Evolutionary conservation across 2,113 vertebrate genomes (phyloP).

Genomic region (Paraplagusia blochii): DNA sequence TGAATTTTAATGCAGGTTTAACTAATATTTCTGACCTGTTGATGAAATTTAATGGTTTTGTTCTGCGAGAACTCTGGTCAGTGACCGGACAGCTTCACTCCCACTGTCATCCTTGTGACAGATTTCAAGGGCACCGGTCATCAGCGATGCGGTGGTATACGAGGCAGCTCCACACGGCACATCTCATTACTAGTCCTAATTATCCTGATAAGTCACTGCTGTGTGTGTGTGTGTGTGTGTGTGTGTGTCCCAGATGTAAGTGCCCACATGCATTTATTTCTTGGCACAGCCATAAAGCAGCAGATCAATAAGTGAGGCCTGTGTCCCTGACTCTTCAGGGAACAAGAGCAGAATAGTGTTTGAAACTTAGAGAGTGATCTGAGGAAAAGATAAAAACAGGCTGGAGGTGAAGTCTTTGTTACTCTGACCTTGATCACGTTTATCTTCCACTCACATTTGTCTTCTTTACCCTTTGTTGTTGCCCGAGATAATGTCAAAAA

Average conservation of each 20-base stretch:
- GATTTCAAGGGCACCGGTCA: conserved; percentile 65
- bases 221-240: conserved; percentile 23
- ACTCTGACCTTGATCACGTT: conserved; percentile 53
- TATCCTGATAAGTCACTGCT: conserved; percentile 61
- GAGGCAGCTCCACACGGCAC: conserved; percentile 52
- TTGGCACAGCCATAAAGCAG: conserved; percentile 50
- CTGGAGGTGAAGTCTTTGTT: conserved; percentile 46
- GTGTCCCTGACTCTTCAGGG: conserved; percentile 55
- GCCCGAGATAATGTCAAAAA: conserved; percentile 5
- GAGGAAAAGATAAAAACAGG: conserved; percentile 26
- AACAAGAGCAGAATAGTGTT: conserved; percentile 46
- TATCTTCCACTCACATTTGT: conserved; percentile 31
- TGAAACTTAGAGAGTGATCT: conserved; percentile 54
- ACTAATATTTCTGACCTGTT: too few species aligned
- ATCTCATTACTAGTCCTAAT: conserved; percentile 70
- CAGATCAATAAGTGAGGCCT: conserved; percentile 56
- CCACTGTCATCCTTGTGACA: conserved; percentile 39
- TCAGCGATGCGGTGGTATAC: conserved; percentile 51
- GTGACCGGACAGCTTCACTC: too few species aligned
- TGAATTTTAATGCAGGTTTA: too few species aligned
- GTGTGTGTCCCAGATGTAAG: conserved; percentile 33
- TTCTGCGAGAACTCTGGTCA: too few species aligned
- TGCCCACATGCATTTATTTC: conserved; percentile 39
- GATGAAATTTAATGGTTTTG: too few species aligned
- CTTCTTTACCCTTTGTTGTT: conserved; percentile 10